Evolutionary conservation across 2,888 invertebrate species (phyloP), one percentile per base, ranked within the genome.

Genomic region (Sussaba pulchella): DNA sequence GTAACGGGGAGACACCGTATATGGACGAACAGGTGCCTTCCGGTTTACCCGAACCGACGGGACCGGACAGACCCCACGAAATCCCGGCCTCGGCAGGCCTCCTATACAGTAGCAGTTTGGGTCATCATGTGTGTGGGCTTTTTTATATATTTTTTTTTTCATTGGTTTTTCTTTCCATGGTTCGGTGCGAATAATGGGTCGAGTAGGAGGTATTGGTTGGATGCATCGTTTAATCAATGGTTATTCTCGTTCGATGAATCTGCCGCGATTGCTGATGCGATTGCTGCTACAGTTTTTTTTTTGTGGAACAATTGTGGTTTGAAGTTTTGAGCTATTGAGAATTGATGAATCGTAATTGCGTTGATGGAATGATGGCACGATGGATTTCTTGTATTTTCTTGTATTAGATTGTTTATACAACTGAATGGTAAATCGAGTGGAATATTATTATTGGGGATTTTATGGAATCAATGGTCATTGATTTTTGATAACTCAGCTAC

Each of bases 1-100:
- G 31, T 45, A 78, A 61, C 54, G 41, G 47, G 26, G 63, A 47
- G 59, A 71, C 57, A 50, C 67, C 67, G 50, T 17, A 63, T 63
- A 47, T 43, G 64, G 47, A 19, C 43, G 50, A 76, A 81, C 90
- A 90, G 89, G 90, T 89, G 87, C 57, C 84, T 87, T 86, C 85
- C 85, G 86, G 84, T 85, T 87, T 86, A 84, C 82, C 26, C 54
- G 79, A 85, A 84, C 78, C 45, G 1, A 43, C 24, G 54, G 17
- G 36, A 63, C 73, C 61, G 69, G 73, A 72, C 78, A 19, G 54
- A 54, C 69, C 64, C 59, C 69, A 50, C 47, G 21, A 47, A 70
- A 57, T 31, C 10, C 8, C 14, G 57, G 57, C 57, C n/a, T 31
- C 6, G 0, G 3, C 4, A 47, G 19, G 43, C n/a, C 31, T 14